Conservation (phyloP, 1,140 invertebrate genomes). For the Sminthurides bifidus region DNA sequence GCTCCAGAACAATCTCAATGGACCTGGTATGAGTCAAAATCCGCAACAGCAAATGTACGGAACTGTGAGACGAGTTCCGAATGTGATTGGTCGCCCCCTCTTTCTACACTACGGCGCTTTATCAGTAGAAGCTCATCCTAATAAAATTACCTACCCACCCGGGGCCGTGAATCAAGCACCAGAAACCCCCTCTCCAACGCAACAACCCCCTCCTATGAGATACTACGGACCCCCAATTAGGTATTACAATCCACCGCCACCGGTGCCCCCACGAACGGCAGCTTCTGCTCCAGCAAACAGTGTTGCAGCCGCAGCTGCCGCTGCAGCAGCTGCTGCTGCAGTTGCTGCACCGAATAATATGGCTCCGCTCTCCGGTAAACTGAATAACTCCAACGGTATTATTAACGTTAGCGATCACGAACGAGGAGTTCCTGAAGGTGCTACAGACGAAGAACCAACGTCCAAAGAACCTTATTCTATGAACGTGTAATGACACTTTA, state of each 20-base stretch:
- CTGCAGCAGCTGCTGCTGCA: neutral
- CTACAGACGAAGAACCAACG: constrained; percentile 27
- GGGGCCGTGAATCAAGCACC: constrained; percentile 20
- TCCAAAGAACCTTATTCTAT: constrained; percentile 27
- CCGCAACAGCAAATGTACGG: constrained; percentile 26
- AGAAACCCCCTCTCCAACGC: constrained; percentile 29
- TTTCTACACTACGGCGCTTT: constrained; percentile 31
- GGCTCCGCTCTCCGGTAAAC: constrained; percentile 1
- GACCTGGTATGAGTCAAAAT: neutral
- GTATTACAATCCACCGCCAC: constrained; percentile 30
- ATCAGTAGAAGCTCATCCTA: constrained; percentile 31
- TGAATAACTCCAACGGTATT: neutral
- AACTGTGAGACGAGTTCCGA: constrained; percentile 29
- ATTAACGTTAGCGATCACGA: constrained; percentile 11
- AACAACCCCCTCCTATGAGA: constrained; percentile 24
- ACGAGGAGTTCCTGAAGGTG: constrained; percentile 27
- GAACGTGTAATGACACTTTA: constrained; percentile 29
- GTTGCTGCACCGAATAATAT: neutral
- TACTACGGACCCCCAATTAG: constrained; percentile 31
- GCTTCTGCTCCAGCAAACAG: constrained; percentile 5
- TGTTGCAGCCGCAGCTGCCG: constrained; percentile 1
- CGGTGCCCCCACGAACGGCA: constrained; percentile 24
- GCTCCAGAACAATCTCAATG: constrained; percentile 1
- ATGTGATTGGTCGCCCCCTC: constrained; percentile 29
- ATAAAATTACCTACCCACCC: constrained; percentile 30